These are phyloP conservation scores for Diceros bicornis DNA, from an alignment of 2,797 vertebrate species.

Conservation along the genomic window DNA sequence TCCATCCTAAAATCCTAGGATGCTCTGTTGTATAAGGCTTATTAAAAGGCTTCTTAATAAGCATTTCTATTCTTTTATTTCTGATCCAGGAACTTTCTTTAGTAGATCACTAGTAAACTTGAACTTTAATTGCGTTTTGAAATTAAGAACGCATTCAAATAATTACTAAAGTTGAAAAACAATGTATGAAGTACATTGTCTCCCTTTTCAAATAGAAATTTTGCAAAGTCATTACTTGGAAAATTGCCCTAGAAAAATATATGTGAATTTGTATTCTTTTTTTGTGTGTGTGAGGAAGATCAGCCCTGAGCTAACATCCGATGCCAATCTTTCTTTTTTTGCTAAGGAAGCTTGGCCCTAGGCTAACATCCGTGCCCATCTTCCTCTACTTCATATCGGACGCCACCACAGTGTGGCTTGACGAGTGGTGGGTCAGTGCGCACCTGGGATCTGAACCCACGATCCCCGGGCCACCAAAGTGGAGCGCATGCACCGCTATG, in stretches of 20 bases:
- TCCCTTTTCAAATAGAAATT: conserved; percentile 76
- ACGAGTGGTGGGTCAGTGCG: too few species aligned
- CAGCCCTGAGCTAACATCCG: too few species aligned
- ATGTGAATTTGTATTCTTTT: conserved; percentile 70
- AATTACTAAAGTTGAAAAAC: conserved; percentile 54
- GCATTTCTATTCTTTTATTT: conserved; percentile 5
- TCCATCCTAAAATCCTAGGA: background rate
- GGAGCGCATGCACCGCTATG: too few species aligned
- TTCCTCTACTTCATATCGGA: too few species aligned
- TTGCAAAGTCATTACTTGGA: conserved; percentile 68
- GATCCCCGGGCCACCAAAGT: too few species aligned
- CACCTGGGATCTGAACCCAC: too few species aligned
- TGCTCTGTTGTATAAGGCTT: background rate
- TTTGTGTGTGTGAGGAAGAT: background rate
- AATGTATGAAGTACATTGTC: conserved; percentile 74
- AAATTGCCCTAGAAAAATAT: conserved; percentile 69
- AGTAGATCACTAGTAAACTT: conserved; percentile 58
- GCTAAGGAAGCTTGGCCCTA: too few species aligned
- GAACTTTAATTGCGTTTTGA: conserved; percentile 64
- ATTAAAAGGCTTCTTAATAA: conserved; percentile 35
- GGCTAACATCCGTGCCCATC: too few species aligned
- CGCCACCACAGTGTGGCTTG: too few species aligned
- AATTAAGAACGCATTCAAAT: conserved; percentile 60
- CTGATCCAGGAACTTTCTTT: background rate
- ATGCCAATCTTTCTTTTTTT: too few species aligned